Conservation (phyloP, 1,140 invertebrate species). For the Bicyclus anynana region DNA sequence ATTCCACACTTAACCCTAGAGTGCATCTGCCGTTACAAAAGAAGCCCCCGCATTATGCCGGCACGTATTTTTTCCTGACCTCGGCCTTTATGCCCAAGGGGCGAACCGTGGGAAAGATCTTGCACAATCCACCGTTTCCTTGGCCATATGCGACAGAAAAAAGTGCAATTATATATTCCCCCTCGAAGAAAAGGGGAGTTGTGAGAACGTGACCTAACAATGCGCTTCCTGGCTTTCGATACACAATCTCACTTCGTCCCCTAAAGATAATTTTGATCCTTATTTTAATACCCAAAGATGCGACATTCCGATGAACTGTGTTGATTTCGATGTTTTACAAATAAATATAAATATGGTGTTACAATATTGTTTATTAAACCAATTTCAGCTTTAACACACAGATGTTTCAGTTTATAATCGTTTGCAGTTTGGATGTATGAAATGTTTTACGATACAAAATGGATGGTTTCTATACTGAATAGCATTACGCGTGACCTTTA, state of each 20-base stretch:
- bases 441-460: conserved; percentile 38
- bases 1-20: conserved; percentile 68
- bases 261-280: conserved; percentile 50
- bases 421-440: conserved; percentile 16
- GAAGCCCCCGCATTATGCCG: conserved; percentile 63
- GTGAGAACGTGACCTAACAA: conserved; percentile 76
- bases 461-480: conserved; percentile 66
- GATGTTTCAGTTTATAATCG: conserved; percentile 23
- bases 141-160: conserved; percentile 76
- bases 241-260: conserved; percentile 41
- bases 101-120: conserved; percentile 73
- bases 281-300: conserved; percentile 42
- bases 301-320: conserved; percentile 47
- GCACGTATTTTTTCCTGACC: conserved; percentile 75
- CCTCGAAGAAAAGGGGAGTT: conserved; percentile 73
- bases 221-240: conserved; percentile 73
- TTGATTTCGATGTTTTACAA: conserved; percentile 55
- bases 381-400: conserved; percentile 27
- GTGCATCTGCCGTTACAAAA: conserved; percentile 67
- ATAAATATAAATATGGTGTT: conserved; percentile 55
- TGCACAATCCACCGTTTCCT: conserved; percentile 70
- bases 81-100: conserved; percentile 66
- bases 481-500: conserved; percentile 72
- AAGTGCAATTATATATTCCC: conserved; percentile 76
- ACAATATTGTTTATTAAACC: conserved; percentile 18